A percentile compares a stretch with the other conserved stretches of the same genome.
Evolutionary conservation across 2,888 invertebrate genomes (phyloP).

Genomic region (Miltochrista miniata): DNA sequence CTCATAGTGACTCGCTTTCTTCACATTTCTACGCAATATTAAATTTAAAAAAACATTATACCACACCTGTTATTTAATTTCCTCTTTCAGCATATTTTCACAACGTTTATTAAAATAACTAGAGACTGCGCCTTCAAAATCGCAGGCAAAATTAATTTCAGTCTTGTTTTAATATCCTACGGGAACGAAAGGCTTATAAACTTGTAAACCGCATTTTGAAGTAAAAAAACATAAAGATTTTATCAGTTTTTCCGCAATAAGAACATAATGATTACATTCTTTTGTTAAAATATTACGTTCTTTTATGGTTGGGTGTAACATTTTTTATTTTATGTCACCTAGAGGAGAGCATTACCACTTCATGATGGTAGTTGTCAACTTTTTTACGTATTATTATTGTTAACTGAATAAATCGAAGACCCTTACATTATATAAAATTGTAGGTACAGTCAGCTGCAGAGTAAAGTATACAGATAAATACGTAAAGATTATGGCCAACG

Average conservation of each 20-base stretch:
- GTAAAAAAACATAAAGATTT: constrained; percentile 26
- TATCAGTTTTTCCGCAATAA: constrained; percentile 16
- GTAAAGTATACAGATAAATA: no score
- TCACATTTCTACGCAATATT: no score
- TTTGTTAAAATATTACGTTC: constrained; percentile 14
- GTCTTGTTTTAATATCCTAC: constrained; percentile 54
- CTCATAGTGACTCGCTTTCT: no score
- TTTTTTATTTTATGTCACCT: constrained; percentile 1
- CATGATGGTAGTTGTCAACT: no score
- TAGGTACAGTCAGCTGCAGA: no score
- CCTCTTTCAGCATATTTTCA: constrained; percentile 17
- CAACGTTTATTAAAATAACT: constrained; percentile 39
- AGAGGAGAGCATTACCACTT: no score
- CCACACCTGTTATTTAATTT: constrained; percentile 7
- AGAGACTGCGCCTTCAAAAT: constrained; percentile 33
- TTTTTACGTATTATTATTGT: no score
- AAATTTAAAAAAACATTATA: no score
- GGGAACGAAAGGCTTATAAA: constrained; percentile 46
- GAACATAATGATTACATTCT: constrained; percentile 27
- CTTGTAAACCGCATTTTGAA: constrained; percentile 28
- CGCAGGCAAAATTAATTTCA: constrained; percentile 51
- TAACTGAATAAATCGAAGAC: no score
- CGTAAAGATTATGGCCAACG: no score
- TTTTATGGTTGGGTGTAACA: constrained; percentile 11
- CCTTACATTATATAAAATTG: no score